Evolutionary conservation across 2,888 invertebrate genomes (phyloP), one percentile per base, ranked within the genome.

Genomic region (Oasisia sp.): DNA sequence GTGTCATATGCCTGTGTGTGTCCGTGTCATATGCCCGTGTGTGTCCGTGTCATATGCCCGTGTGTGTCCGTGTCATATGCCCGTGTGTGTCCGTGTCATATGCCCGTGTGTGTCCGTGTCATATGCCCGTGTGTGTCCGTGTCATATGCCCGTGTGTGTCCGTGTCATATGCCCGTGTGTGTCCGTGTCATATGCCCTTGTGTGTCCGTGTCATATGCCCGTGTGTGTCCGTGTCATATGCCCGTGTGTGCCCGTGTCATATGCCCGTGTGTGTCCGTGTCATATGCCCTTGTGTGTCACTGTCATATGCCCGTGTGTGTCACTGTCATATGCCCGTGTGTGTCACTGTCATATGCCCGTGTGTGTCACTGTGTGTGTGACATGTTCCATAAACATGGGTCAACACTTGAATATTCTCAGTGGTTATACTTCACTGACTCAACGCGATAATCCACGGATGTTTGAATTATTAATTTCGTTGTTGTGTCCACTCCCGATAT

Each of bases 401-500:
- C 74, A 74, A 74, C 74, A 74, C 74, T 19, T 56, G 19, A 74
- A 74, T 74, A 74, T 74, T 74, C 74, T 74, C 74, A 74, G 27
- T n/a, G 19, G 74, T 74, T 74, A 74, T 27, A 74, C 74, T 27
- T 27, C 74, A 74, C 74, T 74, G 74, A 74, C 74, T 74, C 27
- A 74, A 74, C 1, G 7, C 27, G n/a, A 27, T 74, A 74, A 74
- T n/a, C 74, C n/a, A n/a, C 27, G n/a, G 27, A 74, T 74, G 74
- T 74, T 74, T 27, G 74, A 74, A 74, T 74, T 74, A 74, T 74
- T 74, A 74, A 74, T 74, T 74, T 74, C 74, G 27, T 74, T 74
- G 74, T 74, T 74, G 74, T 74, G 74, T 74, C 74, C 74, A 74
- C 27, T 74, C 74, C 27, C 74, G 14, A 74, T 74, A n/a, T 27